Evolutionary conservation across 2,797 vertebrate species (phyloP), one percentile per base, ranked within the genome.

Genomic region (Neosilurus hyrtlii): DNA sequence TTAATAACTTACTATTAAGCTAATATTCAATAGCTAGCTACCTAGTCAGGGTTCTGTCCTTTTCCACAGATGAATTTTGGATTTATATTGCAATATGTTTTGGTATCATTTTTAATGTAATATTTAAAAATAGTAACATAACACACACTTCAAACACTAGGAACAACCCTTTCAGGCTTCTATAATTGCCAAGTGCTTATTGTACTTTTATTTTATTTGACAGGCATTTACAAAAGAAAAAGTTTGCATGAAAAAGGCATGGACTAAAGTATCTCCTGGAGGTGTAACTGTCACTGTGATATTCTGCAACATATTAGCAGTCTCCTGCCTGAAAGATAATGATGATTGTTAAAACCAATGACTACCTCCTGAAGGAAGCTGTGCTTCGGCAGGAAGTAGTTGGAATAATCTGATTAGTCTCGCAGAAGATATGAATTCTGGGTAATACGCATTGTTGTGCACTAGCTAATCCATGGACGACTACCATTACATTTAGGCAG

Each of bases 401-500:
- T 81, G 3, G 81, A 82, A 86, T 63, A 22, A 62, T 52, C 76
- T 79, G 61, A 70, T 80, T 26, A 68, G 66, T 70, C n/a, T 63
- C 63, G 76, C 84, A 84, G 80, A 77, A 79, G 80, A 81, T 80
- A 74, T 65, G 49, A 66, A 67, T 80, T 80, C 51, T 37, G 52
- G 66, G 24, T 83, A 79, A 79, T 79, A n/a, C 30, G 20, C 22
- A 9, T 83, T 8, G 43, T 82, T 71, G 20, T 62, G 66, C 61
- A 20, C 79, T 57, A 51, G 75, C 18, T 79, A 80, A 85, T 84
- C 85, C 20, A 77, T 75, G 63, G 43, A 62, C 85, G 80, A 75
- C 81, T 78, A 80, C 76, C 79, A 75, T 57, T 51, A 85, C 6
- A 82, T 79, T 86, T 85, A 88, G 59, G 54, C 82, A 82, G 80